A percentile compares a stretch with the other conserved stretches of the same genome.
phyloP scores from a whole-genome alignment of 2,888 invertebrate species.

The Pseudococcus jackbeardsleyi region DNA sequence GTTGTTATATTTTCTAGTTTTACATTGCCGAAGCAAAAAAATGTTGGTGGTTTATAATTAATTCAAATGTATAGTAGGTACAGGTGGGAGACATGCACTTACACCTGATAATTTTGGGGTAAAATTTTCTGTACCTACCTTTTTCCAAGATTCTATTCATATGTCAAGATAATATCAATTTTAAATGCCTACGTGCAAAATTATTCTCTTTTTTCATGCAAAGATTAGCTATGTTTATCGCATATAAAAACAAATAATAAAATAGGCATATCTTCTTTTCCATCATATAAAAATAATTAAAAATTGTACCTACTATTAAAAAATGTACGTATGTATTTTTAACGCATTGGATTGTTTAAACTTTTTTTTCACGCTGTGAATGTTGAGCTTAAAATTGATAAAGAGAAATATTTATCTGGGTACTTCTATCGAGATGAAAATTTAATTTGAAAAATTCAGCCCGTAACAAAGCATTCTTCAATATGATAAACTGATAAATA shows the following conservation, averaged over 20 bases:
- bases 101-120: neutral
- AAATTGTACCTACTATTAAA: neutral
- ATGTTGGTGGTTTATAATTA: too few species aligned
- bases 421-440: slow-evolving; percentile 10
- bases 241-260: neutral
- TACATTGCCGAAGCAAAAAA: too few species aligned
- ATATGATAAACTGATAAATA: neutral
- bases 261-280: neutral
- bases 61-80: too few species aligned
- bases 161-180: neutral
- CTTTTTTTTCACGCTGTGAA: slow-evolving; percentile 10
- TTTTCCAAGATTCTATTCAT: neutral
- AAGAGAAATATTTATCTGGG: neutral
- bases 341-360: neutral
- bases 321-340: neutral
- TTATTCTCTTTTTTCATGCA: neutral
- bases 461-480: neutral
- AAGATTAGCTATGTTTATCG: neutral
- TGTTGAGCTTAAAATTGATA: neutral
- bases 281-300: slow-evolving; percentile 2
- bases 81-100: too few species aligned
- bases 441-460: neutral
- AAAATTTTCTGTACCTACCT: neutral
- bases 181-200: neutral
- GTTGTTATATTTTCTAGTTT: too few species aligned